A percentile compares a stretch with the other conserved stretches of the same genome.
Evolutionary conservation across 2,888 invertebrate genomes (phyloP).

Genomic region (Epiblema foenella): DNA sequence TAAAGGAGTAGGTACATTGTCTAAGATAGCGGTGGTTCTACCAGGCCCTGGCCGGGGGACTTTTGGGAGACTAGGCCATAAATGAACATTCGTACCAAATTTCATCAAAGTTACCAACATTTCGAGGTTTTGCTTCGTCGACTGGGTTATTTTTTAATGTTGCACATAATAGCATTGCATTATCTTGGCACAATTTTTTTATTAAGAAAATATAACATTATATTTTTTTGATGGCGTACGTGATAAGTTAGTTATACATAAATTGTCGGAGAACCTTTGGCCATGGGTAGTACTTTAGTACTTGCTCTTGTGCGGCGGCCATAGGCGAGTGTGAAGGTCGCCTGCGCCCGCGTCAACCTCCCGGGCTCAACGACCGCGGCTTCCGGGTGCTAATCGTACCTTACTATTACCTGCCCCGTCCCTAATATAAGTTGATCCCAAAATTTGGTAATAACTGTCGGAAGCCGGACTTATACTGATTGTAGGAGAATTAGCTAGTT

Average conservation of each 20-base stretch:
- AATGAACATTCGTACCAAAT: too few species aligned
- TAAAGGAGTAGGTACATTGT: too few species aligned
- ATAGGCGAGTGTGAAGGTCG: slow-evolving; percentile 33
- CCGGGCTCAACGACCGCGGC: slow-evolving; percentile 41
- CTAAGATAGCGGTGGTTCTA: too few species aligned
- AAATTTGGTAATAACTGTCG: not conserved
- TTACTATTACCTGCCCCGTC: not conserved
- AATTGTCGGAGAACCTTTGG: not conserved
- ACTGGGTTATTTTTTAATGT: too few species aligned
- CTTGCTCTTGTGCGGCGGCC: slow-evolving; percentile 26
- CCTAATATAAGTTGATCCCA: not conserved
- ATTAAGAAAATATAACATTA: too few species aligned
- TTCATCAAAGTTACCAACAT: too few species aligned
- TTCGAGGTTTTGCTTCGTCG: too few species aligned
- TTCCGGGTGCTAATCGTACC: slow-evolving; percentile 38
- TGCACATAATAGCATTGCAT: too few species aligned
- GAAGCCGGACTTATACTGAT: not conserved
- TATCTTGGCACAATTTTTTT: too few species aligned
- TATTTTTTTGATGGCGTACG: not conserved
- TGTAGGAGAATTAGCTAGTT: not conserved
- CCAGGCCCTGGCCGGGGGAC: too few species aligned
- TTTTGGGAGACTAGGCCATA: too few species aligned
- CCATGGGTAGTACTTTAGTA: not conserved
- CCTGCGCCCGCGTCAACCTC: slow-evolving; percentile 25
- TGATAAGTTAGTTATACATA: not conserved